Conservation (phyloP, 1,140 invertebrate species). For the Dolichoris vasculosae region DNA sequence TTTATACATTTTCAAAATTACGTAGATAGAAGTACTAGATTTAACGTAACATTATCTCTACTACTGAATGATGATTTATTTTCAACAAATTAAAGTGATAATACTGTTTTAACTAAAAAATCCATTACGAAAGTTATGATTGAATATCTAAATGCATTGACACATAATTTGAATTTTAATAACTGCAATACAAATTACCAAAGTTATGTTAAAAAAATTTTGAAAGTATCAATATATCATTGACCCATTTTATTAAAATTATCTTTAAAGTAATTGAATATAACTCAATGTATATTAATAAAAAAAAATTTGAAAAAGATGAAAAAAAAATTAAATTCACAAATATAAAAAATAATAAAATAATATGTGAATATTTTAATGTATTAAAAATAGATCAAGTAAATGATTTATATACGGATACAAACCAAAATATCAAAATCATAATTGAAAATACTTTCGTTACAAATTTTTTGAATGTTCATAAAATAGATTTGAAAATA, state of each 20-base stretch:
- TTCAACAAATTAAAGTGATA: slow-evolving; percentile 8
- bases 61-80: slow-evolving; percentile 47
- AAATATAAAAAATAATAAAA: background rate
- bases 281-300: background rate
- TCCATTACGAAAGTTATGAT: slow-evolving; percentile 63
- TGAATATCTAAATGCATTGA: slow-evolving; percentile 57
- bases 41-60: slow-evolving; percentile 48
- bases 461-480: background rate
- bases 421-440: slow-evolving; percentile 18
- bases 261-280: slow-evolving; percentile 27
- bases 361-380: background rate
- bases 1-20: slow-evolving; percentile 67
- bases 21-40: slow-evolving; percentile 54
- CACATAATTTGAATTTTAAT: slow-evolving; percentile 42
- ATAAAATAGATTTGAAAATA: background rate
- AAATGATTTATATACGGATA: background rate
- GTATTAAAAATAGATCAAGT: background rate
- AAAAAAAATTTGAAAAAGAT: background rate
- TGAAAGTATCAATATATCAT: slow-evolving; percentile 33
- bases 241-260: slow-evolving; percentile 6
- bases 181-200: background rate
- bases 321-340: background rate
- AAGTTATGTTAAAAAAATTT: slow-evolving; percentile 28
- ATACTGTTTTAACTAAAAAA: slow-evolving; percentile 35
- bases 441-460: no score